phyloP scores from a whole-genome alignment of 2,797 vertebrate genomes.

The Buceros bicornis region DNA sequence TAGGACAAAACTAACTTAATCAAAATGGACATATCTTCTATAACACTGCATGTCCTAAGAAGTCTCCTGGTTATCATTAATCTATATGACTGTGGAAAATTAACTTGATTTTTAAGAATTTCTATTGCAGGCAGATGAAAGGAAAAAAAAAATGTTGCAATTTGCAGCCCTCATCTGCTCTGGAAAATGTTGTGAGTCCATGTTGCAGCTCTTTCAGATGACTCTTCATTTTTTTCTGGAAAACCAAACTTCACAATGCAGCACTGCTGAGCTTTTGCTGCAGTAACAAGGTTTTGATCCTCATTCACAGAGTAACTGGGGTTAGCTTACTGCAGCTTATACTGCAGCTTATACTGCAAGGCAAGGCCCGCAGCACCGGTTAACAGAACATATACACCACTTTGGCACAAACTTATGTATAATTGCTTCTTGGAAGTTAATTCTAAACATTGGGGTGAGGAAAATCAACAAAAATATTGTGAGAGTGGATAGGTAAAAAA shows the following conservation, averaged over 20 bases:
- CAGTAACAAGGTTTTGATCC: neutral
- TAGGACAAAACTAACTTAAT: slow-evolving; percentile 32
- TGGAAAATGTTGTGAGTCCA: neutral
- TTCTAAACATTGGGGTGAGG: neutral
- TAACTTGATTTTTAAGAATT: neutral
- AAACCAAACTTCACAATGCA: neutral
- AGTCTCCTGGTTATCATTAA: neutral
- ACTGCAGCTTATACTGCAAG: neutral
- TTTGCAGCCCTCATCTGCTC: neutral
- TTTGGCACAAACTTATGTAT: neutral
- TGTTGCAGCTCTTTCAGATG: neutral
- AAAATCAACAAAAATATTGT: neutral
- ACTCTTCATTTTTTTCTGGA: neutral
- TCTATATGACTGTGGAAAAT: neutral
- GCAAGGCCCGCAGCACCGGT: neutral
- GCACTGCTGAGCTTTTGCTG: neutral
- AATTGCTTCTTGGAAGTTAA: neutral
- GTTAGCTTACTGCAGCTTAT: neutral
- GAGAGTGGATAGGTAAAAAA: neutral
- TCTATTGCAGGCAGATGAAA: neutral
- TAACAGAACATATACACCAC: neutral
- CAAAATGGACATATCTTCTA: neutral
- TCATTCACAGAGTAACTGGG: neutral
- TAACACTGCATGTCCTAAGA: neutral
- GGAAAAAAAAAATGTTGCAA: neutral